These are phyloP conservation scores for Malacoctenus gilli DNA, from an alignment of 2,797 vertebrate species.

Conservation along the genomic window DNA sequence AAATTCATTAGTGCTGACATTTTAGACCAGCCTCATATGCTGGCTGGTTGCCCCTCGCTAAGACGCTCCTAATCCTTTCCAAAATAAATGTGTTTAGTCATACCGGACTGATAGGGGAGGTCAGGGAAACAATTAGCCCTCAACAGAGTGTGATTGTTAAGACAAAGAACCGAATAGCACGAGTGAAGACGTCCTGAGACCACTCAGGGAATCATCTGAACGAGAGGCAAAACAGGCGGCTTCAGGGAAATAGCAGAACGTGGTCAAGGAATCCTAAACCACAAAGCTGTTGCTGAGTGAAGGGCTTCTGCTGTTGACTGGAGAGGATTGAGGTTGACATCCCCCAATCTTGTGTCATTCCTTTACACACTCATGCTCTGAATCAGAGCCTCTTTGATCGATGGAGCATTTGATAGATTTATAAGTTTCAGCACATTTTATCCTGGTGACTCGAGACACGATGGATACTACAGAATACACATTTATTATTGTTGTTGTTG, in stretches of 20 bases:
- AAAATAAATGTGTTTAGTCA: constrained; percentile 11
- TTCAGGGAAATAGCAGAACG: constrained; percentile 22
- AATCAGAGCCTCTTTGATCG: no score
- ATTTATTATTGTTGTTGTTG: no score
- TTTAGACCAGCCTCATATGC: constrained; percentile 35
- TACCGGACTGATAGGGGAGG: constrained; percentile 33
- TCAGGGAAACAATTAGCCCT: constrained; percentile 25
- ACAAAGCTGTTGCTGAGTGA: neutral
- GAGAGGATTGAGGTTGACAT: neutral
- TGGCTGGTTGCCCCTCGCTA: neutral
- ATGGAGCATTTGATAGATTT: no score
- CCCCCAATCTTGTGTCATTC: no score
- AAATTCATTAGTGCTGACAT: constrained; percentile 52
- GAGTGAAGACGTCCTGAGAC: constrained; percentile 5
- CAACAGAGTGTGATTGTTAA: constrained; percentile 44
- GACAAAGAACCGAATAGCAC: constrained; percentile 1
- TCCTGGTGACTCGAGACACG: no score
- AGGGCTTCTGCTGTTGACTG: no score
- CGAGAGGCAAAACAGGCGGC: constrained; percentile 15
- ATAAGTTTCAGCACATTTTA: no score
- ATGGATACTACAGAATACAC: no score
- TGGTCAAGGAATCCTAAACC: constrained; percentile 35
- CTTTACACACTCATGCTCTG: no score
- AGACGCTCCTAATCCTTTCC: constrained; percentile 19
- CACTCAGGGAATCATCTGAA: constrained; percentile 29